A percentile compares a stretch with the other conserved stretches of the same genome.
Evolutionary conservation across 2,888 invertebrate species (phyloP).

Genomic region (Leptinotarsa rubiginosa): DNA sequence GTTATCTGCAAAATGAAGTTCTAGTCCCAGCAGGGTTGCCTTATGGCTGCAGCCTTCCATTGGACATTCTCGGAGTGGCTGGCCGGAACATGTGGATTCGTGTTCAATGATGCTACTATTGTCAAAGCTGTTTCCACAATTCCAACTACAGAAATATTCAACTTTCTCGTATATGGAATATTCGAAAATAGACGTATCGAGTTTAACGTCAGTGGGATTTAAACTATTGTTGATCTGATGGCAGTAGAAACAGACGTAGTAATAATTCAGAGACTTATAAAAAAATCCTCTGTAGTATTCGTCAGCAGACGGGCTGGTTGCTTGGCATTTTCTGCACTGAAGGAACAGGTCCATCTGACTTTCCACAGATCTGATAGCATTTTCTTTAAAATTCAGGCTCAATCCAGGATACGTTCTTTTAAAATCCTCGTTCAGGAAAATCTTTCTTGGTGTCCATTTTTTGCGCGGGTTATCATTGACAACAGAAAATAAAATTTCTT

Average conservation of each 20-base stretch:
- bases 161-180: not conserved
- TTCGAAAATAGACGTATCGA: not conserved
- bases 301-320: conserved; percentile 14
- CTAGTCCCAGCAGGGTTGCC: not conserved
- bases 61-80: not conserved
- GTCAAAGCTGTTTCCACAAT: conserved; percentile 20
- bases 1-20: not conserved
- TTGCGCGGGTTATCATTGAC: not conserved
- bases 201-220: not conserved
- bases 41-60: not conserved
- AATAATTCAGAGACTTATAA: not conserved
- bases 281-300: conserved; percentile 21
- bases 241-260: conserved; percentile 24
- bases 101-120: not conserved
- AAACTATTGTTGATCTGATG: conserved; percentile 19
- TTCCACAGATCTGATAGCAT: conserved; percentile 8
- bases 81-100: not conserved
- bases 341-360: conserved; percentile 6
- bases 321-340: conserved; percentile 27
- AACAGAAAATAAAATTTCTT: not conserved
- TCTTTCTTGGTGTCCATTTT: conserved; percentile 6
- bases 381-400: not conserved
- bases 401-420: not conserved
- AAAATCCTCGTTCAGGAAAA: conserved; percentile 23
- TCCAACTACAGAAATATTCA: conserved; percentile 22